Percentiles rank a stretch among this genome's conserved stretches.
These are phyloP conservation scores for Saiga tatarica DNA, from an alignment of 2,113 vertebrate genomes.

Conservation along the genomic window DNA sequence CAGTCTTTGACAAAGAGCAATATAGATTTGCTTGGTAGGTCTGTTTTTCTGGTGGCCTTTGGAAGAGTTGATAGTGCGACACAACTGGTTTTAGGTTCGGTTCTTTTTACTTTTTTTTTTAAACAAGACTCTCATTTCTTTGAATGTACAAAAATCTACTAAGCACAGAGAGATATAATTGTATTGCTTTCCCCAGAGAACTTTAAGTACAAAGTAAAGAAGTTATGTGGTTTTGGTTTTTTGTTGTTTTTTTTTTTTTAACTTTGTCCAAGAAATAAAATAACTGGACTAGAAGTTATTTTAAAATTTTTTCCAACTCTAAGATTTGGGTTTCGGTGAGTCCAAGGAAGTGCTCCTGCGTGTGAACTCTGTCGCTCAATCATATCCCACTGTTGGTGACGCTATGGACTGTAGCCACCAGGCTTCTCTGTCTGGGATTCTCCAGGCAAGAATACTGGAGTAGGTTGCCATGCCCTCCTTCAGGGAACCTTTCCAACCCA, in stretches of 20 bases:
- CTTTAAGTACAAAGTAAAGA: not conserved
- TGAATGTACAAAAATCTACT: not conserved
- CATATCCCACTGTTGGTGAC: not conserved
- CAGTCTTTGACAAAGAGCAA: not conserved
- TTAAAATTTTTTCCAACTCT: not conserved
- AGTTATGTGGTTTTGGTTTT: no score
- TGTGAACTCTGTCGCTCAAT: rapidly evolving
- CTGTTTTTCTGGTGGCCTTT: not conserved
- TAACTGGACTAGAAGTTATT: not conserved
- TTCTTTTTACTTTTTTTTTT: not conserved
- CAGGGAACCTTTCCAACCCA: not conserved
- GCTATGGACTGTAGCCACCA: not conserved
- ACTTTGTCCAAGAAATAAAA: not conserved
- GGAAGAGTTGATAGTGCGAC: not conserved
- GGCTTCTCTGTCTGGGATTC: not conserved
- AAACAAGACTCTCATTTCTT: not conserved
- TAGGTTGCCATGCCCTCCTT: not conserved
- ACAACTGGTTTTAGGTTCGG: not conserved
- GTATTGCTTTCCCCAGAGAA: not conserved
- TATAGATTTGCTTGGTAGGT: not conserved
- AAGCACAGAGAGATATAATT: not conserved
- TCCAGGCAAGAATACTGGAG: not conserved
- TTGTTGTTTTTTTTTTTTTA: not conserved
- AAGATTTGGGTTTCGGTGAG: not conserved
- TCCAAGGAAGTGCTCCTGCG: not conserved